Evolutionary conservation across 2,888 invertebrate genomes (phyloP), one percentile per base, ranked within the genome.

Genomic region (Fragum fragum): DNA sequence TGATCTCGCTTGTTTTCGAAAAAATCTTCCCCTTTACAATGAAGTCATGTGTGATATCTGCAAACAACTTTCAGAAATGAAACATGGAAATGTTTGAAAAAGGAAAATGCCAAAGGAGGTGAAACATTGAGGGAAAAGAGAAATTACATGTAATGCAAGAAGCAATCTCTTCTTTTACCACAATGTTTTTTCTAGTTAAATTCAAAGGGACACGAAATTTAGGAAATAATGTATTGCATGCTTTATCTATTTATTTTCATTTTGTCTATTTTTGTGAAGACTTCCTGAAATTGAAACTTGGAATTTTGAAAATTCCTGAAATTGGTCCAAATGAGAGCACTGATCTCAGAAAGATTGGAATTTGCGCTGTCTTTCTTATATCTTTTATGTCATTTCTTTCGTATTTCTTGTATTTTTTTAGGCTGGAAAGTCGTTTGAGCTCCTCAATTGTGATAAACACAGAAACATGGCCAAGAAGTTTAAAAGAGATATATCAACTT

Each of bases 361-460:
- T 16, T 42, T 9, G 16, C 42, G 16, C 9, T 42, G 9, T 42
- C 42, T 16, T 42, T 16, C 16, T 11, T 16, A 42, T 16, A 42
- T 11, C 9, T 16, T 42, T 42, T 11, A 42, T 11, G 42, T 42
- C 9, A 42, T 11, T 16, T 16, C 9, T 11, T 42, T 42, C 42
- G 42, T n/a, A 16, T n/a, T 7, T 9, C 9, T 36, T 36, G 32
- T 36, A 36, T 36, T 36, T 36, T 95, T 95, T 80, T 93, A 98
- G 98, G 96, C 97, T 84, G 98, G 98, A 26, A 97, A 97, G 92
- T 96, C 96, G 87, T 99, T 98, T 95, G 98, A 99, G 93, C 95
- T 99, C 32, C 95, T 99, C 71, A 99, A 98, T 93, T 98, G 98
- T 95, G 99, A 99, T 94, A 98, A 98, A 93, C 99, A 99, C 94